Base-by-base conservation (phyloP, 2,113 vertebrate genomes). In the Heliornis fulica region DNA sequence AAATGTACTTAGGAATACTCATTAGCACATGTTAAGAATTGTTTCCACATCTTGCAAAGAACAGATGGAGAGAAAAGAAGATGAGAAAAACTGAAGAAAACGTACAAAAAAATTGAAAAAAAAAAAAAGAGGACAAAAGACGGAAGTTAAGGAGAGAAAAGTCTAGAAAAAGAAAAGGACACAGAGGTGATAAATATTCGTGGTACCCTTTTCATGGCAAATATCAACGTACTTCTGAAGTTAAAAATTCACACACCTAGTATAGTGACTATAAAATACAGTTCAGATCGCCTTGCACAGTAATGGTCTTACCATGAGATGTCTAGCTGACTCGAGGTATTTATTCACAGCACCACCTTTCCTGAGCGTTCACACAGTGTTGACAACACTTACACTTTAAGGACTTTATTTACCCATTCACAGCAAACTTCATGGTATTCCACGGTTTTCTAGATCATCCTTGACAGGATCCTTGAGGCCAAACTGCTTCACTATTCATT, bases 131-230 rank as follows among this genome's bases (percentile, higher is more conserved):
- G 9, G 23, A 40, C n/a, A 70, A 57, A 74, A 63, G 25, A 85
- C 70, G 34, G 63, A 59, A 93, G 50, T 9, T 22, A 57, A 40
- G 11, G n/a, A 78, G 29, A 53, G 19, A 10, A 65, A 63, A 65
- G 7, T 40, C 38, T 56, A 50, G 32, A 79, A 82, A 36, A 80
- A 74, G 19, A 69, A 60, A 41, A 41, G 26, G 11, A 38, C 28
- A 15, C 8, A 40, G 19, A 82, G 5, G 19, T 0, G 0, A n/a
- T 45, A 63, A 34, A 10, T 60, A 57, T 64, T 51, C 0, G 0
- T 65, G 21, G 21, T 57, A 21, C 9, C 15, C 8, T 77, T 89
- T 83, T 50, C 19, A 59, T 71, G 6, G 82, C 8, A 82, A 92
- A 85, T 82, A 31, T 3, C 20, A 43, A 83, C 9, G 43, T 32